Evolutionary conservation across 2,113 vertebrate genomes (phyloP).

Genomic region (Cervus canadensis): DNA sequence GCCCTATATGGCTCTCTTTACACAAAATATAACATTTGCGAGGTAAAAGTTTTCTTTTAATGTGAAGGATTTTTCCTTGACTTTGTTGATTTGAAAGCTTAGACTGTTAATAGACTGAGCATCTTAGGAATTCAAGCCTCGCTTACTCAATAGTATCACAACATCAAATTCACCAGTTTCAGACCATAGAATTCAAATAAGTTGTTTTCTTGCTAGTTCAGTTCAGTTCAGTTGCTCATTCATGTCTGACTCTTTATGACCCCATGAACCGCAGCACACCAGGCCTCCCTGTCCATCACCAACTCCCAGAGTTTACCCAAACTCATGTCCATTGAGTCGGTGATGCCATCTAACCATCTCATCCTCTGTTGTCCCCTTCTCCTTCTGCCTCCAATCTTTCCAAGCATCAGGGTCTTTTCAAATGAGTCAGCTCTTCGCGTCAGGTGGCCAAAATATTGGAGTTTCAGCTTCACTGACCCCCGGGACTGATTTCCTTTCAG

Average conservation of each 20-base stretch:
- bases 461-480: neutral
- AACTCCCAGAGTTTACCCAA: neutral
- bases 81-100: neutral
- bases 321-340: neutral
- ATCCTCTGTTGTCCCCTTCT: neutral
- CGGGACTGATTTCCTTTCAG: neutral
- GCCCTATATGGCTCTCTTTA: neutral
- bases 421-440: neutral
- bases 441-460: neutral
- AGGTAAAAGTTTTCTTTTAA: neutral
- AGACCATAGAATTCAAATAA: neutral
- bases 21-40: neutral
- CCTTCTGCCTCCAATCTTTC: neutral
- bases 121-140: neutral
- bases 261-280: neutral
- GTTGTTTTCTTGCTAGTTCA: neutral
- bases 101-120: neutral
- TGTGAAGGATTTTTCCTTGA: neutral
- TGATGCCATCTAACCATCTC: neutral
- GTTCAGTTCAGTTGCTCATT: neutral
- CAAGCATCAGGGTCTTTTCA: neutral
- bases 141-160: neutral
- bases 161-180: neutral
- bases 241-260: accelerated
- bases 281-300: neutral